These are phyloP conservation scores for Campoletis sonorensis DNA, from an alignment of 1,140 invertebrate species.

Conservation along the genomic window DNA sequence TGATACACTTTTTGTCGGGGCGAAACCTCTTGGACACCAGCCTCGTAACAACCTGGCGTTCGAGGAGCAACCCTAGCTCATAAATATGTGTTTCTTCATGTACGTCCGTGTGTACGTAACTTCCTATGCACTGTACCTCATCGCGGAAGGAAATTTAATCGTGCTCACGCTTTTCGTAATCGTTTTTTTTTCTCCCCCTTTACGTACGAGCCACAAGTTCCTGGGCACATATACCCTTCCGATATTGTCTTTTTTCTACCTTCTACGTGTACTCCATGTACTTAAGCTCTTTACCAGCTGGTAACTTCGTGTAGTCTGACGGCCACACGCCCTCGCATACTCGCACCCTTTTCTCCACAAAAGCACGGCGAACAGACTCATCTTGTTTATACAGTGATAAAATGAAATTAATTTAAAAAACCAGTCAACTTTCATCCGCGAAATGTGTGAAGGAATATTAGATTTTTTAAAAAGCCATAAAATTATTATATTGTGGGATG, in stretches of 20 bases:
- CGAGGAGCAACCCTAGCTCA: too few species aligned
- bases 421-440: too few species aligned
- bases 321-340: constrained; percentile 6
- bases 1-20: too few species aligned
- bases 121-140: neutral
- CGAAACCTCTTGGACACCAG: too few species aligned
- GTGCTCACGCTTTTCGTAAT: constrained; percentile 26
- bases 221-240: neutral
- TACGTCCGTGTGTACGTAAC: constrained; percentile 30
- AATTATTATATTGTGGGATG: too few species aligned
- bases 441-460: too few species aligned
- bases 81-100: constrained; percentile 49
- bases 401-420: constrained; percentile 4
- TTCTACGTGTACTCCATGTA: neutral
- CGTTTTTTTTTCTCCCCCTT: neutral
- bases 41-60: too few species aligned
- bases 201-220: neutral
- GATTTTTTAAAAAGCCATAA: too few species aligned
- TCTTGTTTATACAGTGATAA: neutral
- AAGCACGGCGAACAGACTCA: neutral
- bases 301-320: constrained; percentile 25
- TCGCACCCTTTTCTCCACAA: neutral
- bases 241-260: constrained; percentile 24
- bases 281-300: constrained; percentile 26
- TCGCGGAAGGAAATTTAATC: constrained; percentile 53